phyloP scores from a whole-genome alignment of 2,888 invertebrate species.

The Pyrrhia umbra region DNA sequence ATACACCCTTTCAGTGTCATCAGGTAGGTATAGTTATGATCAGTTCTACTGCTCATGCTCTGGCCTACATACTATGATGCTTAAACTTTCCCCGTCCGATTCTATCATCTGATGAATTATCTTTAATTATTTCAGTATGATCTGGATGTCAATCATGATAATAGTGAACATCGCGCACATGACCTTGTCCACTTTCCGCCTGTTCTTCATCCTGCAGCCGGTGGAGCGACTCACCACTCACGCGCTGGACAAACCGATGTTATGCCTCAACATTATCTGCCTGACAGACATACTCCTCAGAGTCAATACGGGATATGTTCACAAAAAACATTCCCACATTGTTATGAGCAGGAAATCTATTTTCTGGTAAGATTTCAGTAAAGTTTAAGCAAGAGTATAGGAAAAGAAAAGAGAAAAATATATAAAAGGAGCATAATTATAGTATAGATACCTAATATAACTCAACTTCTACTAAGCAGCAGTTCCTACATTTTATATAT shows the following conservation, averaged over 20 bases:
- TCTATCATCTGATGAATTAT: no score
- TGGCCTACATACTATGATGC: no score
- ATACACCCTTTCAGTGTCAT: slow-evolving; percentile 78
- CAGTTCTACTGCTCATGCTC: not conserved
- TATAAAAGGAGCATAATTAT: no score
- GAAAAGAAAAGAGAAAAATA: no score
- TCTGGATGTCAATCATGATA: slow-evolving; percentile 73
- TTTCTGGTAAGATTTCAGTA: slow-evolving; percentile 63
- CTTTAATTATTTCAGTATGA: slow-evolving; percentile 69
- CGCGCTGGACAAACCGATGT: slow-evolving; percentile 63
- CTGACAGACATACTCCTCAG: slow-evolving; percentile 73
- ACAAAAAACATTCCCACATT: slow-evolving; percentile 58
- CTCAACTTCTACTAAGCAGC: no score
- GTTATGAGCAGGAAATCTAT: slow-evolving; percentile 69
- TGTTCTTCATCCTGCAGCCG: slow-evolving; percentile 68
- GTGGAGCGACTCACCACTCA: slow-evolving; percentile 39
- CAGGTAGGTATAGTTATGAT: slow-evolving; percentile 64
- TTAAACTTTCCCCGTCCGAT: no score
- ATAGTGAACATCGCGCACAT: slow-evolving; percentile 70
- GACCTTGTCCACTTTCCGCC: slow-evolving; percentile 68
- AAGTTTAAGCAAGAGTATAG: not conserved
- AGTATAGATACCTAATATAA: no score
- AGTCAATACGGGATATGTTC: slow-evolving; percentile 75
- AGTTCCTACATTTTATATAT: no score
- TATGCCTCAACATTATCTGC: slow-evolving; percentile 70